Percentiles rank a stretch among this genome's conserved stretches.
Conservation (phyloP, 1,140 invertebrate species). For the Rhyacophila brunnea region DNA sequence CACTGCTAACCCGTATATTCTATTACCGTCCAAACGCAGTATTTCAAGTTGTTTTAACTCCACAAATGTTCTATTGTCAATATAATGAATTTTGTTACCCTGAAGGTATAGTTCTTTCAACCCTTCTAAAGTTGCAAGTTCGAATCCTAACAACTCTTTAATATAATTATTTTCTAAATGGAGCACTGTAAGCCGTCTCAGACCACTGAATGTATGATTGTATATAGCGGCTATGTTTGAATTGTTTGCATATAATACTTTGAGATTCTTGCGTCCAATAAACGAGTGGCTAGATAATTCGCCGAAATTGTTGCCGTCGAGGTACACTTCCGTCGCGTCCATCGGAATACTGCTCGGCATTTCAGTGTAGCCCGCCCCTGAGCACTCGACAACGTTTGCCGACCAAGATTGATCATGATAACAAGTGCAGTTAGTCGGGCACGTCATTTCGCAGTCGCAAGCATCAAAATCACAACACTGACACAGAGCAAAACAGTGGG, state of each 20-base stretch:
- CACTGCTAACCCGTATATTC: slow-evolving; percentile 73
- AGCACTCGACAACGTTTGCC: slow-evolving; percentile 90
- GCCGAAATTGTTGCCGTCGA: slow-evolving; percentile 87
- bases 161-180: slow-evolving; percentile 86
- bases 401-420: slow-evolving; percentile 94
- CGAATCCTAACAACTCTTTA: slow-evolving; percentile 76
- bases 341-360: slow-evolving; percentile 87
- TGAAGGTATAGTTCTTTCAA: slow-evolving; percentile 84
- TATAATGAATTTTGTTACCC: slow-evolving; percentile 79
- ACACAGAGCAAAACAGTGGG: slow-evolving; percentile 88
- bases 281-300: slow-evolving; percentile 87
- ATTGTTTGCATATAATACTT: slow-evolving; percentile 84
- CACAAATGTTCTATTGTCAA: slow-evolving; percentile 82
- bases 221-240: slow-evolving; percentile 81
- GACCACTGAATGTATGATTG: slow-evolving; percentile 88
- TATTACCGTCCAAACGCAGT: slow-evolving; percentile 81
- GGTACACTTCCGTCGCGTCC: slow-evolving; percentile 91
- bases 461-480: slow-evolving; percentile 95
- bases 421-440: slow-evolving; percentile 89
- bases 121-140: slow-evolving; percentile 78
- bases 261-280: slow-evolving; percentile 84
- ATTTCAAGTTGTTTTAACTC: slow-evolving; percentile 79
- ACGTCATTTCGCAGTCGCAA: slow-evolving; percentile 94
- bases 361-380: slow-evolving; percentile 71
- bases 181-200: slow-evolving; percentile 71